A percentile compares a stretch with the other conserved stretches of the same genome.
phyloP scores from a whole-genome alignment of 2,113 vertebrate genomes.

The Procapra przewalskii region DNA sequence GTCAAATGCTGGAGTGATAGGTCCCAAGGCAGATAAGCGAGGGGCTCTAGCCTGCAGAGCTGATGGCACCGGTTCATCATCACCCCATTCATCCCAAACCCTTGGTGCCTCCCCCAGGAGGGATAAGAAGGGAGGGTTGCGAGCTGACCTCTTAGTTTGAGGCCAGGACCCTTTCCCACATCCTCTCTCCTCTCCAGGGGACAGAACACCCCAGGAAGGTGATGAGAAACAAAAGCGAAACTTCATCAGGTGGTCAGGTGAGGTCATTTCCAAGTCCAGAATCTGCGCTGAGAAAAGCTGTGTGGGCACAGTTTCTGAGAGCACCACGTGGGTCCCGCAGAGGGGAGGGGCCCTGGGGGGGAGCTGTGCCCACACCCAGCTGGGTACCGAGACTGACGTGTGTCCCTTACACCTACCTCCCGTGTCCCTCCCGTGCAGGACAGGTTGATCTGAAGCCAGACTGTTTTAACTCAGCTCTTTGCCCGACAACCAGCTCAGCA shows the following conservation, averaged over 20 bases:
- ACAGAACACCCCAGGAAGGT: background rate
- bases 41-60: background rate
- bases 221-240: conserved; percentile 49
- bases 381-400: background rate
- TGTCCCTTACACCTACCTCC: background rate
- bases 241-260: background rate
- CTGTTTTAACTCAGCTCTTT: conserved; percentile 6
- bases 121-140: background rate
- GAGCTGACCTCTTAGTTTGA: background rate
- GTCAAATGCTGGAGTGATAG: background rate
- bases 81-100: background rate
- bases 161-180: background rate
- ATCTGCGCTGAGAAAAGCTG: background rate
- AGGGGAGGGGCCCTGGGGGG: background rate
- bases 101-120: too few relatives aligned
- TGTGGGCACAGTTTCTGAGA: background rate
- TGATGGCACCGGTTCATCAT: background rate
- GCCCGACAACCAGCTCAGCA: background rate
- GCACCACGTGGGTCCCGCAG: background rate
- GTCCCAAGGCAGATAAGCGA: background rate
- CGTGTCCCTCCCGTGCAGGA: rapidly evolving
- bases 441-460: background rate
- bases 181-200: background rate
- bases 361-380: background rate
- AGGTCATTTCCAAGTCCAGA: background rate